A percentile compares a stretch with the other conserved stretches of the same genome.
Evolutionary conservation across 1,140 invertebrate species (phyloP).

Genomic region (Pseudachorutes palmiensis): DNA sequence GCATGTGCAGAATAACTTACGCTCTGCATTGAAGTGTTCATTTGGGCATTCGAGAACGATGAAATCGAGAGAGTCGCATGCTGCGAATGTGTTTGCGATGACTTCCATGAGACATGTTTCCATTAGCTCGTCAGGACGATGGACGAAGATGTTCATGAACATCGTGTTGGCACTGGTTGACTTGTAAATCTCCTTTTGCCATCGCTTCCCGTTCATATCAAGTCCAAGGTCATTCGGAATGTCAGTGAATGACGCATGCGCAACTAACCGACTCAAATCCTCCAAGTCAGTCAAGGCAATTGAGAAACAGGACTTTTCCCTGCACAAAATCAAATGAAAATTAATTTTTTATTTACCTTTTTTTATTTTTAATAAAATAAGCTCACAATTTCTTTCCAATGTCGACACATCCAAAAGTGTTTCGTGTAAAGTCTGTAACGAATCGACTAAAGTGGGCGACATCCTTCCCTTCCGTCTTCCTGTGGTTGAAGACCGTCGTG

Average conservation of each 20-base stretch:
- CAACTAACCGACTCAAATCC: constrained; percentile 12
- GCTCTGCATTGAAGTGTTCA: neutral
- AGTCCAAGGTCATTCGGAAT: constrained; percentile 13
- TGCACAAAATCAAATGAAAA: neutral
- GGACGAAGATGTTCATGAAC: constrained; percentile 14
- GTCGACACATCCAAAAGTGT: constrained; percentile 16
- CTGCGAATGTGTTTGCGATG: constrained; percentile 17
- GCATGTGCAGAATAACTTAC: neutral
- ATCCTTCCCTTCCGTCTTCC: constrained; percentile 21
- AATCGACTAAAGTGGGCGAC: constrained; percentile 7
- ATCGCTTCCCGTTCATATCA: constrained; percentile 18
- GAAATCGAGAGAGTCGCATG: constrained; percentile 16
- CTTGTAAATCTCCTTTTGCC: constrained; percentile 14
- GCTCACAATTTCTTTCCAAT: constrained; percentile 9
- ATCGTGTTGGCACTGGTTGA: constrained; percentile 4
- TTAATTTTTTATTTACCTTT: neutral
- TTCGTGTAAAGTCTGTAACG: constrained; percentile 18
- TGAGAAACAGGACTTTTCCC: constrained; percentile 27
- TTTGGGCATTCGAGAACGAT: constrained; percentile 21
- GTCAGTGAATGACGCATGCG: constrained; percentile 25
- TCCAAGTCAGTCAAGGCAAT: constrained; percentile 12
- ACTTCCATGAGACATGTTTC: constrained; percentile 18
- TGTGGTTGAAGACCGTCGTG: neutral
- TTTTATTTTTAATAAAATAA: neutral
- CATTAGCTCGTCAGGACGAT: neutral